A percentile compares a stretch with the other conserved stretches of the same genome.
Conservation (phyloP, 2,113 vertebrate genomes). For the Grammomys surdaster region DNA sequence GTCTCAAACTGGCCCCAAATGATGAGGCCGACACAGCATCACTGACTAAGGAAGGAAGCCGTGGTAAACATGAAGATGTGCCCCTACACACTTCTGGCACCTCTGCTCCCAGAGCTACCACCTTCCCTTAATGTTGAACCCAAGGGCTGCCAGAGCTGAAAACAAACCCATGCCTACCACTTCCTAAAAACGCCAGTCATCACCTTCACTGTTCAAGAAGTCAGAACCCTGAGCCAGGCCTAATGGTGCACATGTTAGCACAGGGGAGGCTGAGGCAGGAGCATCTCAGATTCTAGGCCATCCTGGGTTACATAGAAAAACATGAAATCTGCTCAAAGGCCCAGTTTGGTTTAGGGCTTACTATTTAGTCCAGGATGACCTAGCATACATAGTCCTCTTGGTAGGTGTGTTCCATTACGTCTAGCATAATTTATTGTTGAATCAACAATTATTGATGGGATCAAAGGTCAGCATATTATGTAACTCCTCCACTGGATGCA, state of each 20-base stretch:
- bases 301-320: background rate
- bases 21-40: constrained; percentile 1
- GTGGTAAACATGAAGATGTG: constrained; percentile 17
- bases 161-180: background rate
- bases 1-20: background rate
- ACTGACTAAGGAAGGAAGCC: constrained; percentile 34
- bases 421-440: background rate
- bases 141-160: background rate
- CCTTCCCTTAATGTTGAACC: background rate
- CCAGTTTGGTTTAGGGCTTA: background rate
- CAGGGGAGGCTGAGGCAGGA: background rate
- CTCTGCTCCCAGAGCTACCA: background rate
- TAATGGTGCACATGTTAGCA: background rate
- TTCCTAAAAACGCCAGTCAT: constrained; percentile 9
- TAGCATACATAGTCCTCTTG: background rate
- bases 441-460: background rate
- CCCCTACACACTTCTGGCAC: background rate
- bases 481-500: constrained; percentile 1
- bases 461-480: background rate
- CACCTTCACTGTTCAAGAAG: background rate
- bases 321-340: background rate
- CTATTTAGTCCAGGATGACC: background rate
- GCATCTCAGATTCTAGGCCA: background rate
- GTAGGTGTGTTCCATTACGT: background rate
- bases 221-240: background rate